Conservation (phyloP, 2,888 invertebrate genomes). For the Diplolepis rosae region DNA sequence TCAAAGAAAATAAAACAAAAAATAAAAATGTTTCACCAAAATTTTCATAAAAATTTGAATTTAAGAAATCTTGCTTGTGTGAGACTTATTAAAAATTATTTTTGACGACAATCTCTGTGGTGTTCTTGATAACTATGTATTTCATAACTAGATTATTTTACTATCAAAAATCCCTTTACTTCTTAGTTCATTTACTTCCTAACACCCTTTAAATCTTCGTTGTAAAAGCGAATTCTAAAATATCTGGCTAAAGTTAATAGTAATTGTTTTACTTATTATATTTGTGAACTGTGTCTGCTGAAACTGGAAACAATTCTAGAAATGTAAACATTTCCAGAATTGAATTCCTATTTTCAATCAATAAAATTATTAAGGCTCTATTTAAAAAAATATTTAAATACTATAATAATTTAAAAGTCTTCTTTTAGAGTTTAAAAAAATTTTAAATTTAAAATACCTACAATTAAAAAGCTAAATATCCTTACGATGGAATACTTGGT, state of each 20-base stretch:
- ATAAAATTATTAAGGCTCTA: background rate
- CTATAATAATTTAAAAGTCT: no score
- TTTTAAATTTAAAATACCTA: background rate
- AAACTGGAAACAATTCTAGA: background rate
- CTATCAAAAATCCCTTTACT: background rate
- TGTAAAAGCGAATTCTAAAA: background rate
- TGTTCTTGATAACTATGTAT: conserved; percentile 12
- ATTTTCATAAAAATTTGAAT: background rate
- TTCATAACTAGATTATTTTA: conserved; percentile 11
- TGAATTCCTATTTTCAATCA: no score
- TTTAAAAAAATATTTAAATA: no score
- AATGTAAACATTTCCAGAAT: no score
- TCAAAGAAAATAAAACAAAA: background rate
- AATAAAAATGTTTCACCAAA: background rate
- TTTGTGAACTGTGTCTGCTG: background rate
- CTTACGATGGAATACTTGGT: background rate
- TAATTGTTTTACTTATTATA: background rate
- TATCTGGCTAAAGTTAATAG: background rate
- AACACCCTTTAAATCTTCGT: background rate
- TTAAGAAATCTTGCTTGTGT: background rate
- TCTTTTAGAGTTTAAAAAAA: no score
- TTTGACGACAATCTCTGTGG: conserved; percentile 17
- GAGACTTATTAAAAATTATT: background rate
- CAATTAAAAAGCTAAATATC: background rate
- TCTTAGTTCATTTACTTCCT: background rate